phyloP scores from a whole-genome alignment of 1,140 invertebrate genomes.

The Centruroides sculpturatus region DNA sequence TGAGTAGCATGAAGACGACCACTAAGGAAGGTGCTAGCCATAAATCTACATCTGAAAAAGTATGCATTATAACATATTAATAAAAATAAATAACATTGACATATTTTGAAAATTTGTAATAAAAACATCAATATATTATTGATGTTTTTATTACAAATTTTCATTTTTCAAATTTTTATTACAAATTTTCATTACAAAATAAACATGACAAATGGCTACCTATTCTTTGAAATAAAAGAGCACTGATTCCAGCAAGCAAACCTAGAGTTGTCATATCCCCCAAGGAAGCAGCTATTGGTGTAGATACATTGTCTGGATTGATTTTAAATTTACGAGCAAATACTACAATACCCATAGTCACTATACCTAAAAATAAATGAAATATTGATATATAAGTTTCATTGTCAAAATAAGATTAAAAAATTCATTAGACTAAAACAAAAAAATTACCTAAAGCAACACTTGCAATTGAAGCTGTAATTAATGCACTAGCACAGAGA shows the following conservation, averaged over 20 bases:
- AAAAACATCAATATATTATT: no score
- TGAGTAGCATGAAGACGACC: constrained; percentile 35
- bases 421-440: not conserved
- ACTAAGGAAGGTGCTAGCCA: constrained; percentile 13
- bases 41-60: constrained; percentile 1
- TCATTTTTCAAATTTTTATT: no score
- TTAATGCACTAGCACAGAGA: constrained; percentile 70
- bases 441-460: constrained; percentile 42
- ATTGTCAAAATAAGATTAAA: not conserved
- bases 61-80: not conserved
- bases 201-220: no score
- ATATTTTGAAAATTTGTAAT: no score
- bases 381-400: not conserved
- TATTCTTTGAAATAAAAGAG: constrained; percentile 8
- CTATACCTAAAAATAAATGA: constrained; percentile 20
- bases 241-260: constrained; percentile 27
- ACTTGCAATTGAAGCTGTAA: constrained; percentile 60
- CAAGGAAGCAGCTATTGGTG: constrained; percentile 42
- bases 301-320: constrained; percentile 45
- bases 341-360: constrained; percentile 29
- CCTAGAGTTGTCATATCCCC: constrained; percentile 37
- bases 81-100: no score
- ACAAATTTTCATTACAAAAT: no score
- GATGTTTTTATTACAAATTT: no score
- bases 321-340: constrained; percentile 28